Evolutionary conservation across 2,888 invertebrate species (phyloP).

Genomic region (Pterobdella sp.): DNA sequence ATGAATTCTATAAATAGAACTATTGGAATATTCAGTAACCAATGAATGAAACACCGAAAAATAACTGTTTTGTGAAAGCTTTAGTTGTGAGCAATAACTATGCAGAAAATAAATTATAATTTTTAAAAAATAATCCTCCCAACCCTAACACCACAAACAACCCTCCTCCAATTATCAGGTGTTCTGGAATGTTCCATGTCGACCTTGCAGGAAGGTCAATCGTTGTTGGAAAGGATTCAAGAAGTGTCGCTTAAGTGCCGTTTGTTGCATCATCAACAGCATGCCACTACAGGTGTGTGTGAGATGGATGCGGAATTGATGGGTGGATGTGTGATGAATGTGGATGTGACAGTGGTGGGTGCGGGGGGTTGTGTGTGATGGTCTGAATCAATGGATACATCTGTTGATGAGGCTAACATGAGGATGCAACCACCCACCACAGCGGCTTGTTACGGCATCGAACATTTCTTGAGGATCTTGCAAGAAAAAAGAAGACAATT

Average conservation of each 20-base stretch:
- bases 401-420: too few relatives aligned
- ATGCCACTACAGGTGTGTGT: constrained; percentile 15
- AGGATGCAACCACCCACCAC: constrained; percentile 54
- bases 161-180: constrained; percentile 42
- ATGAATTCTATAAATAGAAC: too few relatives aligned
- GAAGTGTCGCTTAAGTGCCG: constrained; percentile 68
- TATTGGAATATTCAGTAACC: not conserved
- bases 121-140: not conserved
- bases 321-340: too few relatives aligned
- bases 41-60: not conserved
- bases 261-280: constrained; percentile 48
- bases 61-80: not conserved
- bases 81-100: too few relatives aligned
- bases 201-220: constrained; percentile 72
- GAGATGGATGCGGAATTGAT: too few relatives aligned
- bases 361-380: too few relatives aligned
- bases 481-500: constrained; percentile 55
- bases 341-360: too few relatives aligned
- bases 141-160: not conserved
- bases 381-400: too few relatives aligned
- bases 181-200: constrained; percentile 70
- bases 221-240: constrained; percentile 65
- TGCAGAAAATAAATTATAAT: too few relatives aligned
- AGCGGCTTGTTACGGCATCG: constrained; percentile 53
- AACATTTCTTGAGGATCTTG: constrained; percentile 54